A percentile compares a stretch with the other conserved stretches of the same genome.
Conservation (phyloP, 2,113 vertebrate genomes). For the Caranx melampygus region DNA sequence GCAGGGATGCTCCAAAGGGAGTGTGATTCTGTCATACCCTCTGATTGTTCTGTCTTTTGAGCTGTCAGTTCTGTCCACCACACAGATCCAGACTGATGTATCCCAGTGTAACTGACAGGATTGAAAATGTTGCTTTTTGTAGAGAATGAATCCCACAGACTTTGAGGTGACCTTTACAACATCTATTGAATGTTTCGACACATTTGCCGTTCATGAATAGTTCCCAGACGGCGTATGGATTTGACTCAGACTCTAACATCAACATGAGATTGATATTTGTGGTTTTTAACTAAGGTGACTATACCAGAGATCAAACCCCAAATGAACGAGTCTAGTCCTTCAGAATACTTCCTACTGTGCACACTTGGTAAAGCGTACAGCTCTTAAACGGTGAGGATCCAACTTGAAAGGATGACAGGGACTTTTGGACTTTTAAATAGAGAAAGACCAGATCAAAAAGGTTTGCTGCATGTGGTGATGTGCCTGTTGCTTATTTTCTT, state of each 20-base stretch:
- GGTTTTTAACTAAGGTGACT: background rate
- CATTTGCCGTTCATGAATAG: background rate
- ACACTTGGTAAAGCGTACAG: background rate
- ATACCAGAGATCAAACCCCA: too few relatives aligned
- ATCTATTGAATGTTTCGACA: too few relatives aligned
- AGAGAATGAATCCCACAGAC: background rate
- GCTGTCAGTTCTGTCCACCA: background rate
- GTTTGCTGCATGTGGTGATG: background rate
- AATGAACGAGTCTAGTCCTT: background rate
- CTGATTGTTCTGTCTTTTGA: background rate
- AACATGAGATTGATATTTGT: background rate
- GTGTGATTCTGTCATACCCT: too few relatives aligned
- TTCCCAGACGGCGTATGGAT: background rate
- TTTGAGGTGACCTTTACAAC: background rate
- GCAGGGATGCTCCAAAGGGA: too few relatives aligned
- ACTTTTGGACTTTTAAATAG: background rate
- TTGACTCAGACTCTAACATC: background rate
- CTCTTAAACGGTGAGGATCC: background rate
- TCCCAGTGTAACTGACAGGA: background rate
- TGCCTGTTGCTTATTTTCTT: slow-evolving; percentile 25
- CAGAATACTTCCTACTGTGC: background rate
- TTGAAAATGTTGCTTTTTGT: background rate
- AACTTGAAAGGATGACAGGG: background rate
- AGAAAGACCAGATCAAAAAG: slow-evolving; percentile 10
- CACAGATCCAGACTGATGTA: background rate